Base-by-base conservation (phyloP, 2,113 vertebrate genomes). In the Nematolebias whitei region DNA sequence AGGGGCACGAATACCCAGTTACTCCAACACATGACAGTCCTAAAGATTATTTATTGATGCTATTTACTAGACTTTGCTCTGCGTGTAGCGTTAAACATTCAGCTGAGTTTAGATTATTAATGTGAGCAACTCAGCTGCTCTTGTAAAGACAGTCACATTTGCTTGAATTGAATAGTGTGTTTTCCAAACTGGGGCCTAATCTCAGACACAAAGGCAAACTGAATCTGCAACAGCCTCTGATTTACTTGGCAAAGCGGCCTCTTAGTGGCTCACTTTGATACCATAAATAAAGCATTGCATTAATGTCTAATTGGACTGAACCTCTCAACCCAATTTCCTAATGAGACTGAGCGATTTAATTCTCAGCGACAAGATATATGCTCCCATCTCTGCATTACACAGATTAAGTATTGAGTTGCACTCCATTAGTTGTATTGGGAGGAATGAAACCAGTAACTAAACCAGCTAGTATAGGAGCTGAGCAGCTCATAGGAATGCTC, bases 401-500 rank as follows among this genome's bases (percentile, higher is more conserved):
- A 82, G 89, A 90, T 94, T 94, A 90, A 87, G 85, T 92, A 93
- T 91, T 90, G 85, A 90, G 41, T 69, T 82, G 78, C 82, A 87
- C 75, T 86, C 88, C 91, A 93, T 94, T 92, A 92, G 84, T 91
- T 91, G 83, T 85, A 92, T 94, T 93, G 86, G 86, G 77, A 67
- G 60, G 67, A 43, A 77, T 86, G 85, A 90, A 77, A 88, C 77
- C 80, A 85, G 83, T 71, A 91, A 92, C 89, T 85, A 90, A 86
- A 71, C 82, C 76, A 77, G 82, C 64, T 51, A 54, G 32, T 71
- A 43, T 39, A 35, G 12, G 60, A 71, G 82, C 69, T 82, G 80
- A 87, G 80, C 68, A 55, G 62, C 71, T 68, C 56, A 10, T n/a
- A 66, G 62, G 16, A 35, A 56, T 15, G 62, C 40, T 5, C 35